Evolutionary conservation across 2,797 vertebrate species (phyloP).

Genomic region (Pogonophryne albipinna): DNA sequence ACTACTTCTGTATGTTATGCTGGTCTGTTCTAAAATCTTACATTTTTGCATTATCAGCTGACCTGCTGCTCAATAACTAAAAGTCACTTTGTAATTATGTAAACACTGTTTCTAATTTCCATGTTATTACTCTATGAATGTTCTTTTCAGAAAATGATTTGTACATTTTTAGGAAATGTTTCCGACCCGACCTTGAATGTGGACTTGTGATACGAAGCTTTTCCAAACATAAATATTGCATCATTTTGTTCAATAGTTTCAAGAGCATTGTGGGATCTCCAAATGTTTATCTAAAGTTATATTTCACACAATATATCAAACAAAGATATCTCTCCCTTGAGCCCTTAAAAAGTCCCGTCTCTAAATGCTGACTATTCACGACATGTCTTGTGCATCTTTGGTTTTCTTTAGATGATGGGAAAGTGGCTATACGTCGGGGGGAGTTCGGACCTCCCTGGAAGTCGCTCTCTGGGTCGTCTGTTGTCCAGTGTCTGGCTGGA

Average conservation of each 20-base stretch:
- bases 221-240: not conserved
- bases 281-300: not conserved
- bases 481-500: slow-evolving; percentile 64
- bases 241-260: not conserved
- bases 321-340: not conserved
- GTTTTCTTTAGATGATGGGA: slow-evolving; percentile 67
- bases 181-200: not conserved
- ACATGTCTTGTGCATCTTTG: not conserved
- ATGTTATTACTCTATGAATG: not conserved
- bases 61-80: not conserved
- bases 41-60: not conserved
- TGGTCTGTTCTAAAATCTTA: not conserved
- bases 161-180: not conserved
- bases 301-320: not conserved
- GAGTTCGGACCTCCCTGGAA: slow-evolving; percentile 76
- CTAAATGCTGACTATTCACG: not conserved
- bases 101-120: not conserved
- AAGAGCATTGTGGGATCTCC: not conserved
- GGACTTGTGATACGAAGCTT: not conserved
- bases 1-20: not conserved
- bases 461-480: slow-evolving; percentile 63
- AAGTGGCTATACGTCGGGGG: slow-evolving; percentile 70
- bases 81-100: not conserved
- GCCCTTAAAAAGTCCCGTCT: not conserved
- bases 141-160: not conserved